Conservation (phyloP, 2,113 vertebrate genomes). For the Thalassoma bifasciatum region DNA sequence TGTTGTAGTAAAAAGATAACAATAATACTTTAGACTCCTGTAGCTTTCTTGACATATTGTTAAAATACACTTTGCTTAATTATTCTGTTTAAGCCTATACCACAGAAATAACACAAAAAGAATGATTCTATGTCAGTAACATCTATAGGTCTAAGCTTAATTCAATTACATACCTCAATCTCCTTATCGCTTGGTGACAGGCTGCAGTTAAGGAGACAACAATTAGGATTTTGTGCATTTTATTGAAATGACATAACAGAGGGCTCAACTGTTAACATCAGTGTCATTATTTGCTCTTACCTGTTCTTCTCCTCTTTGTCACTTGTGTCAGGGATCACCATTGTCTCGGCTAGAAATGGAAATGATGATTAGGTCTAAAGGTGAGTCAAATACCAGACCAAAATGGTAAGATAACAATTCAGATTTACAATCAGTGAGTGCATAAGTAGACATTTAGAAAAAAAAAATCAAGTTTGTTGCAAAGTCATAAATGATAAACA, state of each 20-base stretch:
- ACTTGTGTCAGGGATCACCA: slow-evolving; percentile 51
- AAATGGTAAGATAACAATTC: not conserved
- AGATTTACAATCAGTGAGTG: not conserved
- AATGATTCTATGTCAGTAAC: not conserved
- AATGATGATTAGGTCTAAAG: not conserved
- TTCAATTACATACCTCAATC: slow-evolving; percentile 87
- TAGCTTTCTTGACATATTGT: no score
- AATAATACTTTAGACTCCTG: no score
- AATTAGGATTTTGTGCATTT: not conserved
- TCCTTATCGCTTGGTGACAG: slow-evolving; percentile 89
- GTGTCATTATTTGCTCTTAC: slow-evolving; percentile 33
- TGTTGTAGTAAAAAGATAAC: no score
- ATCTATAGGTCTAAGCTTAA: not conserved
- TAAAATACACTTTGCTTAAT: no score
- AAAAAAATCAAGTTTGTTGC: no score
- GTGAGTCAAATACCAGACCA: not conserved
- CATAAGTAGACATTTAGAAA: no score
- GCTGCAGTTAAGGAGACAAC: slow-evolving; percentile 74
- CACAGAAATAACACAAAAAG: no score
- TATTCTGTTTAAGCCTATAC: no score
- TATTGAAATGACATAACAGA: not conserved
- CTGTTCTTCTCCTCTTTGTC: slow-evolving; percentile 72
- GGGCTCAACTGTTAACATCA: not conserved
- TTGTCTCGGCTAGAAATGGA: slow-evolving; percentile 59
- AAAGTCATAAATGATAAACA: not conserved